Percentiles rank a stretch among this genome's conserved stretches.
phyloP scores from a whole-genome alignment of 2,888 invertebrate genomes.

The Therioaphis trifolii region DNA sequence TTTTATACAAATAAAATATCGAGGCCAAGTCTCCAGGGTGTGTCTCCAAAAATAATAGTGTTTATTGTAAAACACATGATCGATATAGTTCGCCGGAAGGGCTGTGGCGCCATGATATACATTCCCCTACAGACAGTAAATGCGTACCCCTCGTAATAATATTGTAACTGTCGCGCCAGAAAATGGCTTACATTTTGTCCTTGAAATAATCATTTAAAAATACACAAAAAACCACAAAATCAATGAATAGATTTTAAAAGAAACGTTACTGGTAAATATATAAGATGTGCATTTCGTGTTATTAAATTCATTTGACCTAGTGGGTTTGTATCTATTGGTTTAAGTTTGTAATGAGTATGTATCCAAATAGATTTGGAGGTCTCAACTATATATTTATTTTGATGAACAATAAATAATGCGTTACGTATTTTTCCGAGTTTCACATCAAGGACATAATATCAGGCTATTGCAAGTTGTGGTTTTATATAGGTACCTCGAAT shows the following conservation, averaged over 20 bases:
- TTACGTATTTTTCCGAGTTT: no score
- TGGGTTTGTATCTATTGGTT: background rate
- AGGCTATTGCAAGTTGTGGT: no score
- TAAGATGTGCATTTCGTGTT: background rate
- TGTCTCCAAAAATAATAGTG: background rate
- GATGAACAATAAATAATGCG: no score
- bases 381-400: background rate
- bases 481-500: no score
- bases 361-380: background rate
- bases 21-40: conserved; percentile 32
- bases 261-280: background rate
- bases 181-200: conserved; percentile 20
- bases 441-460: no score
- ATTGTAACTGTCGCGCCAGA: conserved; percentile 16
- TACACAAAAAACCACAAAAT: conserved; percentile 7
- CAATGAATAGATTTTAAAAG: background rate
- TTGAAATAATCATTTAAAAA: background rate
- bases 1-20: conserved; percentile 21
- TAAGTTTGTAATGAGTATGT: no score
- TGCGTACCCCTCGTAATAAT: background rate
- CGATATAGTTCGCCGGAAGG: conserved; percentile 44
- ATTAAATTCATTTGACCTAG: background rate
- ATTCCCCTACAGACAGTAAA: background rate
- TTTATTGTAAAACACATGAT: conserved; percentile 28
- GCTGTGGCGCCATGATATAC: conserved; percentile 48